Evolutionary conservation across 1,140 invertebrate genomes (phyloP).

Genomic region (Geopemphigus sp.): DNA sequence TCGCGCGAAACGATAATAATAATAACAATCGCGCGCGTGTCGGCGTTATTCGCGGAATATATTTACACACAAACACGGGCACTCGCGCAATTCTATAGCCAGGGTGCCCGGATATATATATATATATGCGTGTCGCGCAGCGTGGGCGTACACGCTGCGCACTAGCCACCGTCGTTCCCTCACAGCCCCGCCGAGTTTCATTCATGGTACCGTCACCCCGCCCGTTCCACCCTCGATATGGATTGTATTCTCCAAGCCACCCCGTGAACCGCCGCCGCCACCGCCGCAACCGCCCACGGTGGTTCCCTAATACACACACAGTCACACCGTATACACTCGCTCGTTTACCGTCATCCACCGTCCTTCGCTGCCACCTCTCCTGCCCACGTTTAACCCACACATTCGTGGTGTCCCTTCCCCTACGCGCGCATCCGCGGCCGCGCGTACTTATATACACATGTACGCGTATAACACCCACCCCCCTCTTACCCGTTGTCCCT

Average conservation of each 20-base stretch:
- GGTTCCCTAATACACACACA: too few relatives aligned
- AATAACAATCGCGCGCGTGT: background rate
- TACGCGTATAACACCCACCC: background rate
- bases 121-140: too few relatives aligned
- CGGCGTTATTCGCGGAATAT: background rate
- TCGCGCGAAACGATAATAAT: too few relatives aligned
- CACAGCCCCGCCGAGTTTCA: slow-evolving; percentile 1
- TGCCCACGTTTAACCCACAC: background rate
- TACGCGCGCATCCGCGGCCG: background rate
- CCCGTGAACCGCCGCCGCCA: too few relatives aligned
- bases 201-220: slow-evolving; percentile 25
- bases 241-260: background rate
- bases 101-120: slow-evolving; percentile 24
- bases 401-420: background rate
- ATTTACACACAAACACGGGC: too few relatives aligned
- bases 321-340: too few relatives aligned
- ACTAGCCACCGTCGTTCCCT: background rate
- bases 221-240: background rate
- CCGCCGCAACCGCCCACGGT: background rate
- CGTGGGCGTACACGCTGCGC: slow-evolving; percentile 32
- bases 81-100: background rate
- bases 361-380: background rate
- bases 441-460: too few relatives aligned
- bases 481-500: too few relatives aligned
- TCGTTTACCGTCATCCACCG: too few relatives aligned